Conservation (phyloP, 2,888 invertebrate species). For the Nemotelus pantherinus region DNA sequence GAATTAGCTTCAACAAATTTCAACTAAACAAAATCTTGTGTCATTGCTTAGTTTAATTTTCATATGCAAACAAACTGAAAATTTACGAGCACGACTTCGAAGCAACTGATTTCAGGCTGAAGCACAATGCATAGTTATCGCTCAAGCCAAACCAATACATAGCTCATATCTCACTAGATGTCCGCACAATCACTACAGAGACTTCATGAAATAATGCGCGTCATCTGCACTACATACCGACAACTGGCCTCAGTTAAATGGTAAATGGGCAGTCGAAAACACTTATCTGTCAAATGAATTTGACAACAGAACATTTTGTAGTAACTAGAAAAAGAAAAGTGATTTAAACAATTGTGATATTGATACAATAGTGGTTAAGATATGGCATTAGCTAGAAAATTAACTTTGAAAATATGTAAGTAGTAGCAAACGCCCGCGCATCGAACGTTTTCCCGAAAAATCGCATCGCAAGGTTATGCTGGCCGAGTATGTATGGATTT, state of each 20-base stretch:
- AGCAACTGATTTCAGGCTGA: no score
- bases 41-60: no score
- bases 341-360: constrained; percentile 50
- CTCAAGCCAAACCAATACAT: no score
- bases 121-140: no score
- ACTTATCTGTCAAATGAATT: constrained; percentile 54
- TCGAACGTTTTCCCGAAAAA: background rate
- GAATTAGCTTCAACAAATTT: no score
- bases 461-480: constrained; percentile 50
- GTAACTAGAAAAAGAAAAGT: constrained; percentile 52
- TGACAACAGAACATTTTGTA: constrained; percentile 53
- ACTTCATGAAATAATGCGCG: background rate
- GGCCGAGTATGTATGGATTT: background rate
- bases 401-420: constrained; percentile 65
- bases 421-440: constrained; percentile 46
- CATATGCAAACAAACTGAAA: no score
- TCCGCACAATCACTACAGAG: background rate
- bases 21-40: no score
- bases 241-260: background rate
- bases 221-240: constrained; percentile 9
- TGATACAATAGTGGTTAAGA: constrained; percentile 51
- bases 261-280: constrained; percentile 30
- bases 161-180: background rate
- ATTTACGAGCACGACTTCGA: no score
- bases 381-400: constrained; percentile 65